Evolutionary conservation across 1,140 invertebrate species (phyloP), one percentile per base, ranked within the genome.

Genomic region (Zelostemma sp.): DNA sequence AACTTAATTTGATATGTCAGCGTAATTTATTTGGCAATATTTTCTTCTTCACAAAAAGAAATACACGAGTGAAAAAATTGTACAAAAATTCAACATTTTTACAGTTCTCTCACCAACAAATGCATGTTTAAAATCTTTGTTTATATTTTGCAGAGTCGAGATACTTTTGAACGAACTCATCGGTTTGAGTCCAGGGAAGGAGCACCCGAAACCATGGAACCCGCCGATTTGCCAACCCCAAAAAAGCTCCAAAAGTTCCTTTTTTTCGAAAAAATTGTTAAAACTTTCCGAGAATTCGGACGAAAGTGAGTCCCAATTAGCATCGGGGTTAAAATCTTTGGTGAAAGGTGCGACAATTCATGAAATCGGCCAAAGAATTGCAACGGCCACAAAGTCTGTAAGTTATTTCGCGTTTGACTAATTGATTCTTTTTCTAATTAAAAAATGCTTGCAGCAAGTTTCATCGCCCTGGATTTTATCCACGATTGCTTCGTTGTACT

Each of bases 291-390:
- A 54, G 4, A 48, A 12, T 35, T 51, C 41, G 1, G 38, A 54
- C 0, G 62, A 60, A 63, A 62, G 76, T 11, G 80, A 80, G 19
- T 35, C 45, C 15, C 72, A 66, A 49, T 40, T 82, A 1, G 56
- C 61, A n/a, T 41, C 64, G 14, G 50, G 64, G 48, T 55, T 82
- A 28, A 67, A 47, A 40, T 46, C 51, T 58, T 61, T 80, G 38
- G 74, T 74, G 2, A 72, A 79, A 50, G 77, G 83, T 46, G 84
- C 85, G 60, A 87, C 90, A 21, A 87, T 91, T 58, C 89, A 89
- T 8, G 92, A 93, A 82, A 90, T 93, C 50, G 92, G 92, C 3
- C 92, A 93, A 74, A 85, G 92, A 55, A 93, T 94, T 68, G 87
- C 91, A 41, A 87, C 89, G 16, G 91, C 90, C 9, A 88, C 92